Base-by-base conservation (phyloP, 2,888 invertebrate species). In the Cetonia aurata region DNA sequence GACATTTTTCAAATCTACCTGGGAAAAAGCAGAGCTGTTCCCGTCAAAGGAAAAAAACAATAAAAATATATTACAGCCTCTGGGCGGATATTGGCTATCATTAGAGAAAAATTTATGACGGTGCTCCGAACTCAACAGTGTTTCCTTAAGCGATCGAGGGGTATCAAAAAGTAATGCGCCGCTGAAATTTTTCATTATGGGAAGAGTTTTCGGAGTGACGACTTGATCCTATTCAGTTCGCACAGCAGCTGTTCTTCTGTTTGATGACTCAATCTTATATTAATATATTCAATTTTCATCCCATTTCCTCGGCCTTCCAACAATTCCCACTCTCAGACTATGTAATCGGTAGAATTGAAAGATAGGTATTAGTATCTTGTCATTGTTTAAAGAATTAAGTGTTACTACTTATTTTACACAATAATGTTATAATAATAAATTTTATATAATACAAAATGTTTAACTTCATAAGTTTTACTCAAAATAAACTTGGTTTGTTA, bases 211-310 rank as follows among this genome's bases (percentile, higher is more conserved):
- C 33, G 41, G 33, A 19, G 50, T 65, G 62, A 65, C 62, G 50
- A 52, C 50, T 65, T 65, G 62, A 65, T 65, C 62, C 62, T 52
- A 17, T 50, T 17, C 62, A 50, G 37, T 37, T 65, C 17, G 48
- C 15, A 8, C 9, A 12, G 33, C 33, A 37, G 50, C 19, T 37
- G 50, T 48, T 65, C 48, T 52, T 37, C 31, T 46, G 31, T 50
- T 17, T 6, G 50, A 65, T 17, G 55, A 31, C 15, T 17, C 46
- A 50, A 10, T 50, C 17, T 31, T 65, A 50, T 50, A 65, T 65
- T 65, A 65, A 65, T 65, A 65, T 33, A 65, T 41, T 65, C 62
- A 65, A 48, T 65, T 50, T 65, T 50, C 50, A 50, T 65, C 37
- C n/a, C n/a, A 65, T 12, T 17, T 65, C 25, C 10, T 19, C 1